Evolutionary conservation across 37 sponge, comb jelly and placozoan genomes (phyloP), one percentile per base, ranked within the genome.

Genomic region (Lycopodina hypogea): DNA sequence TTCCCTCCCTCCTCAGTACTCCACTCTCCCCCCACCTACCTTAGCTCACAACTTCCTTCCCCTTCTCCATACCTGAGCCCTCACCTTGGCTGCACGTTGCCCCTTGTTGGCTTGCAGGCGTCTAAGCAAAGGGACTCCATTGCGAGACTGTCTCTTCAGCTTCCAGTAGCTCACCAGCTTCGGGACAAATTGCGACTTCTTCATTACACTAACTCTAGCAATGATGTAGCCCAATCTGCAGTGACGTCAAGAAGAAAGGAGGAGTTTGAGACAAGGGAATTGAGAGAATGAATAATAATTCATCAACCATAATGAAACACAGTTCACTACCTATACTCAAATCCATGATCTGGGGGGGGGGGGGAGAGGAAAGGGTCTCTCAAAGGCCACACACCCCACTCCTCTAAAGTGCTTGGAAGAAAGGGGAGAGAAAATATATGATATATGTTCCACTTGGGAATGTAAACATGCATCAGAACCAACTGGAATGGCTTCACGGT

Each of bases 61-160:
- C 73, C 42, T 45, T 9, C 9, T 45, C 48, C 48, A n/a, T n/a
- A n/a, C n/a, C n/a, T 9, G n/a, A 4, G n/a, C 15, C 65, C 77
- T 68, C 41, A 88, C 88, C 38, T 56, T 69, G 39, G 83, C 57
- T 33, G 83, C 80, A 41, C 86, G 58, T 56, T 84, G 83, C 12
- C 84, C 85, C 39, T 79, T 69, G 70, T 90, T 86, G 37, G 95
- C 90, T 65, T 95, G 96, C 24, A 98, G 83, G 39, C 99, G 84
- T 21, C 99, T 56, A 24, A 98, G 82, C 38, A 98, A 81, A 18
- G 99, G 99, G 34, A 98, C 99, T 39, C 99, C 99, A 75, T 95
- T 98, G 14, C 99, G 75, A 56, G 94, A 91, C 86, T 98, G 99
- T 42, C 99, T 68, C 87, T 98, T 98, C 74, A 98, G 86, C 74